phyloP scores from a whole-genome alignment of 2,888 invertebrate genomes.

The Yponomeuta malinellus region DNA sequence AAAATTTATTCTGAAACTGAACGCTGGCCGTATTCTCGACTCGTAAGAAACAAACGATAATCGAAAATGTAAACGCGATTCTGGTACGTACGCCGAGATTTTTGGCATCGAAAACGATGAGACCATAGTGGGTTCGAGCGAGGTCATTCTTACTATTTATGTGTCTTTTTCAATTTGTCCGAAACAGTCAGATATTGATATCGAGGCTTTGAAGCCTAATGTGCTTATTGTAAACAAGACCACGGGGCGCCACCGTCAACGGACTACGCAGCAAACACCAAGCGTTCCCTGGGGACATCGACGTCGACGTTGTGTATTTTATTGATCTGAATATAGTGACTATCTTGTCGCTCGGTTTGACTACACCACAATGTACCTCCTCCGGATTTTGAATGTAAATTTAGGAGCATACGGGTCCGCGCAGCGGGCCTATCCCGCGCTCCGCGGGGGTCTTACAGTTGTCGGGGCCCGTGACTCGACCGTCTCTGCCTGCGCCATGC shows the following conservation, averaged over 20 bases:
- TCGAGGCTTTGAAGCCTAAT: slow-evolving; percentile 11
- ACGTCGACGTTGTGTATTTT: slow-evolving; percentile 46
- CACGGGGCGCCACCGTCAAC: slow-evolving; percentile 29
- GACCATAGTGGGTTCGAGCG: slow-evolving; percentile 17
- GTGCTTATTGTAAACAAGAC: slow-evolving; percentile 40
- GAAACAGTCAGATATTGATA: slow-evolving; percentile 14
- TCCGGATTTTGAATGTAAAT: slow-evolving; percentile 60
- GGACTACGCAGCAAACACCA: slow-evolving; percentile 14
- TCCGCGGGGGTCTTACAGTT: slow-evolving; percentile 44
- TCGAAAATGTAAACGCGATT: slow-evolving; percentile 5
- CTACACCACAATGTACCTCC: slow-evolving; percentile 42
- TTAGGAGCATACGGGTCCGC: slow-evolving; percentile 35
- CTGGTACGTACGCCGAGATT: slow-evolving; percentile 24
- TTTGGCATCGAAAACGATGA: slow-evolving; percentile 20
- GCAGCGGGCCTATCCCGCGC: slow-evolving; percentile 37
- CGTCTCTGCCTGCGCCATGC: slow-evolving; percentile 58
- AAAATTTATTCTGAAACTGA: slow-evolving; percentile 5
- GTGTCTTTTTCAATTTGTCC: slow-evolving; percentile 22
- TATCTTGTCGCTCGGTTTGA: slow-evolving; percentile 33
- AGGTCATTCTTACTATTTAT: slow-evolving; percentile 16
- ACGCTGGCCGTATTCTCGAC: background rate
- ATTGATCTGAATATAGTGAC: slow-evolving; percentile 48
- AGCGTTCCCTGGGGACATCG: slow-evolving; percentile 34
- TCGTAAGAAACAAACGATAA: slow-evolving; percentile 19
- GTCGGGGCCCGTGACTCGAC: slow-evolving; percentile 51